These are phyloP conservation scores for Platerodrilus igneus DNA, from an alignment of 2,888 invertebrate genomes.

Conservation along the genomic window DNA sequence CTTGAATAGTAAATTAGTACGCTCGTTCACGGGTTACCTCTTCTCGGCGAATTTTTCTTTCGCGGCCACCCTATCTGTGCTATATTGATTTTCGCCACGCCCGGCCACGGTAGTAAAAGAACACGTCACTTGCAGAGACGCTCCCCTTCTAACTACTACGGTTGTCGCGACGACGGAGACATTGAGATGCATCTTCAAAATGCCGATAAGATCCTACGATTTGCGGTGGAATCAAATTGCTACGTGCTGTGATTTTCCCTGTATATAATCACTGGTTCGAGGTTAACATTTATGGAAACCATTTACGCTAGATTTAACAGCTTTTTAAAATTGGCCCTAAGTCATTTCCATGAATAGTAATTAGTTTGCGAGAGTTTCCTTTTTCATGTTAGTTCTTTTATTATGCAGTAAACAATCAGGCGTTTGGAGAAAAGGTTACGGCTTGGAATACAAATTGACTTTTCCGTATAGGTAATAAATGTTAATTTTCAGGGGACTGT, in stretches of 20 bases:
- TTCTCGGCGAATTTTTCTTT: conserved; percentile 35
- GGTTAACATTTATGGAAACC: too few species aligned
- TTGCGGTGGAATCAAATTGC: conserved; percentile 21
- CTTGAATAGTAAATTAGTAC: conserved; percentile 23
- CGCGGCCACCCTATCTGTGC: conserved; percentile 36
- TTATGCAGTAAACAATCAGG: too few species aligned
- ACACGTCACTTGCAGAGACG: conserved; percentile 37
- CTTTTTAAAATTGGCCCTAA: too few species aligned
- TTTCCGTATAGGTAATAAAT: too few species aligned
- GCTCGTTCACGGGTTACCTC: conserved; percentile 24
- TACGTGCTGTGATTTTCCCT: conserved; percentile 21
- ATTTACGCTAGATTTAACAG: too few species aligned
- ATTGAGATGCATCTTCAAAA: conserved; percentile 24
- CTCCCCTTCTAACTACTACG: conserved; percentile 25
- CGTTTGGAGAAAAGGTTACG: too few species aligned
- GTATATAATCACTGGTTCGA: conserved; percentile 15
- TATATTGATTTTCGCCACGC: conserved; percentile 41
- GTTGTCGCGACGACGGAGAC: conserved; percentile 27
- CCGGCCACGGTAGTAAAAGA: conserved; percentile 36
- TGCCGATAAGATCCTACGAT: conserved; percentile 24
- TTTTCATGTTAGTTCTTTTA: too few species aligned
- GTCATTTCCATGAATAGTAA: too few species aligned
- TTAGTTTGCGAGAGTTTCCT: too few species aligned
- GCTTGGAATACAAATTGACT: too few species aligned
- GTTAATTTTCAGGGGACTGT: too few species aligned